These are phyloP conservation scores for Girardinichthys multiradiatus DNA, from an alignment of 2,113 vertebrate genomes.

Conservation along the genomic window DNA sequence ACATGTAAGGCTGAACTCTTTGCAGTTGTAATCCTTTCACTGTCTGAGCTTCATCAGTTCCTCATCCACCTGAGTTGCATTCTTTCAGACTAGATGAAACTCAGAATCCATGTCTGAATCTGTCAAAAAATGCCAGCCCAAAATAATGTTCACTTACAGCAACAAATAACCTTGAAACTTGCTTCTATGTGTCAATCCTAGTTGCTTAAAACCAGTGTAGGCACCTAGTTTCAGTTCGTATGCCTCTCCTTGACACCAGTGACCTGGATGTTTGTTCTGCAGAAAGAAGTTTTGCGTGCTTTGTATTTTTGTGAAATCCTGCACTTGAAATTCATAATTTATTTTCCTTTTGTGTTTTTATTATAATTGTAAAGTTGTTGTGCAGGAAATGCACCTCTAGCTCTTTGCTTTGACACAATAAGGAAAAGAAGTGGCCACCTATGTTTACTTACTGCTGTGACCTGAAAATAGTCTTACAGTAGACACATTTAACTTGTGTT, in stretches of 20 bases:
- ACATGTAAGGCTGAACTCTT: too few species aligned
- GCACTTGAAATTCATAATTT: not conserved
- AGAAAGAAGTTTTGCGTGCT: not conserved
- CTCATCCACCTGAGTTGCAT: too few species aligned
- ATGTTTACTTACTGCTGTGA: constrained; percentile 11
- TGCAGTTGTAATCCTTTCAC: too few species aligned
- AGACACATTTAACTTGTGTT: constrained; percentile 20
- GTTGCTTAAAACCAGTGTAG: too few species aligned
- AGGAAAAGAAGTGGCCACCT: not conserved
- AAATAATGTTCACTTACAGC: not conserved
- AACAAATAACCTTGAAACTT: not conserved
- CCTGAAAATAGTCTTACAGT: constrained; percentile 19
- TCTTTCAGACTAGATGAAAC: not conserved
- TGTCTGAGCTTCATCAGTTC: too few species aligned
- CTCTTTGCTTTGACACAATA: constrained; percentile 2
- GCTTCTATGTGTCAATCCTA: not conserved
- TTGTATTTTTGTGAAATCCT: not conserved
- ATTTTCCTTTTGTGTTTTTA: not conserved
- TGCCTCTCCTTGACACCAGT: not conserved
- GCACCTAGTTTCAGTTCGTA: not conserved
- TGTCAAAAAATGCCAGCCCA: not conserved
- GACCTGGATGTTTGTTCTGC: not conserved
- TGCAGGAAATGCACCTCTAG: not conserved
- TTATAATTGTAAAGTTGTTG: too few species aligned
- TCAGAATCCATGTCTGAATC: not conserved